These are phyloP conservation scores for Hippocampus guttulatus DNA, from an alignment of 2,113 vertebrate species.

Conservation along the genomic window DNA sequence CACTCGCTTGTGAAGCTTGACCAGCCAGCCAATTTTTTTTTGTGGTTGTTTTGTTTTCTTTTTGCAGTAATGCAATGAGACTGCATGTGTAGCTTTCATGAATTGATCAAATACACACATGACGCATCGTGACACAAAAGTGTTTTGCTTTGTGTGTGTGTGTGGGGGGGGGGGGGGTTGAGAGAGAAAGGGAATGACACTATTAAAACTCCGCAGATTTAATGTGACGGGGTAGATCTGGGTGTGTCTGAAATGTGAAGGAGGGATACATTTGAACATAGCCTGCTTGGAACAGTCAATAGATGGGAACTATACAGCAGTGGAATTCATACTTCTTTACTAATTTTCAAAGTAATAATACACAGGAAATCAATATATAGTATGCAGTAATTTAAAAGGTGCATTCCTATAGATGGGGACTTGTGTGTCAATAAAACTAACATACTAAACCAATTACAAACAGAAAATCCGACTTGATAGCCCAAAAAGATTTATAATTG, in stretches of 20 bases:
- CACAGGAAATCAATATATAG: no score
- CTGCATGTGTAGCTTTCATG: conserved; percentile 31
- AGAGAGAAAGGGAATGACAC: conserved; percentile 33
- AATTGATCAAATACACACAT: conserved; percentile 41
- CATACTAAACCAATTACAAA: background rate
- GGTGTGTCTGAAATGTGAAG: conserved; percentile 49
- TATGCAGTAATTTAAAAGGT: no score
- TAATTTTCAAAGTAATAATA: no score
- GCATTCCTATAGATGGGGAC: background rate
- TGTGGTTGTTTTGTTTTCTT: background rate
- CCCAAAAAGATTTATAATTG: no score
- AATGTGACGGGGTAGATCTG: conserved; percentile 56
- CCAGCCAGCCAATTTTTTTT: background rate
- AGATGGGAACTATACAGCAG: background rate
- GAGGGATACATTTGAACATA: conserved; percentile 42
- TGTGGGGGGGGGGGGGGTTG: background rate
- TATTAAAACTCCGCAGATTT: conserved; percentile 62
- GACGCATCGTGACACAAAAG: conserved; percentile 36
- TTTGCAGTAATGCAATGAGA: conserved; percentile 40
- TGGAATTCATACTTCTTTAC: no score
- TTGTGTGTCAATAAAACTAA: background rate
- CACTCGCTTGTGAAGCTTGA: background rate
- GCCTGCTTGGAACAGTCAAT: conserved; percentile 25
- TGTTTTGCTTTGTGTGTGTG: conserved; percentile 8
- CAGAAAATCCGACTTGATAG: background rate